Base-by-base conservation (phyloP, 1,140 invertebrate species). In the Eriosoma lanigerum region DNA sequence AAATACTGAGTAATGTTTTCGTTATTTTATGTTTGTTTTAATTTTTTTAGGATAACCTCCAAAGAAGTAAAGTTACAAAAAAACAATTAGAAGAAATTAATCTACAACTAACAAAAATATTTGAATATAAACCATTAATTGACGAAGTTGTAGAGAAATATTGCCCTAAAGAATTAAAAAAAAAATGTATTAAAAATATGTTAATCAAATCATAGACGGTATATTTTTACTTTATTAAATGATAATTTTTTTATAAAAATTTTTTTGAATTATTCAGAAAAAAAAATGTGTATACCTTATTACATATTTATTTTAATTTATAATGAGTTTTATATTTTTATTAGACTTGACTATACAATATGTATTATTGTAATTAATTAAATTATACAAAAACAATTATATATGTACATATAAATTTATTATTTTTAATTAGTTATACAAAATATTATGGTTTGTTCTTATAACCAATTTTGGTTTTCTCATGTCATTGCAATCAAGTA, bases 131-230 rank as follows among this genome's bases (percentile, higher is more conserved):
- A 60, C 3, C 38, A 17, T 17, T 60, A 24, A 76, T 76, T 19
- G 54, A 76, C 3, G 73, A 76, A 4, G 54, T 76, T 1, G 38
- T 46, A 17, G 73, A 76, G 17, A 76, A 76, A 60, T 48, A 58
- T 60, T 58, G 73, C 26, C 73, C 73, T 8, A 76, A 76, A 76
- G 73, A 76, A 12, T 32, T 76, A 17, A 76, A 76, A 60, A 76
- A 60, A 19, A 76, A 76, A 46, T 26, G 21, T 60, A 10, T 4
- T 6, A 32, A 76, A 60, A 46, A 8, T 60, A 46, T 46, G 32
- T 56, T n/a, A 26, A 62, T 15, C 26, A 62, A 62, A 62, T 32
- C 29, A 9, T 62, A 62, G 26, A 32, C 26, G 60, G 60, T 62
- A 62, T 62, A 8, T 8, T 62, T 62, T 62, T 19, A 62, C 32